These are phyloP conservation scores for Bombus huntii DNA, from an alignment of 1,140 invertebrate genomes.

Conservation along the genomic window DNA sequence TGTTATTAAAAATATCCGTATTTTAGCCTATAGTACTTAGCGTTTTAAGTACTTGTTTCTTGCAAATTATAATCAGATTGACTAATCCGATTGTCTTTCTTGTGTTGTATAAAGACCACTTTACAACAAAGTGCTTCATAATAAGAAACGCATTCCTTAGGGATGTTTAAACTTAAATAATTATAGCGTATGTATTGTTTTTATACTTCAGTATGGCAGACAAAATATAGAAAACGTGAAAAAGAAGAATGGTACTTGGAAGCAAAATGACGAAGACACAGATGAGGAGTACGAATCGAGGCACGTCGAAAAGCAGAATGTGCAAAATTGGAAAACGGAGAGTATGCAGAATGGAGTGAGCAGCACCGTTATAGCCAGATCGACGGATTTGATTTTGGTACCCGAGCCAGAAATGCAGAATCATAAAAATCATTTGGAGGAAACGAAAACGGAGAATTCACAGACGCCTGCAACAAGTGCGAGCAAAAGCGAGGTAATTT, in stretches of 20 bases:
- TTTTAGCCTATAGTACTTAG: not conserved
- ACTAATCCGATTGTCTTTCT: not conserved
- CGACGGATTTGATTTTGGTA: conserved; percentile 85
- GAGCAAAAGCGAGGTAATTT: conserved; percentile 64
- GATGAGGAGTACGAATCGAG: conserved; percentile 79
- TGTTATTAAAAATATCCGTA: not conserved
- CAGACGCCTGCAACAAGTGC: conserved; percentile 37
- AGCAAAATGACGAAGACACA: conserved; percentile 78
- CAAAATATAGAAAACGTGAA: conserved; percentile 90
- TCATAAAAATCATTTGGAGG: conserved; percentile 71
- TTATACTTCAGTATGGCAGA: conserved; percentile 86
- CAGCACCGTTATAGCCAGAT: conserved; percentile 83
- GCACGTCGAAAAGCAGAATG: conserved; percentile 55
- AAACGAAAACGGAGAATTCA: conserved; percentile 57
- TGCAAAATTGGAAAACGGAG: conserved; percentile 52
- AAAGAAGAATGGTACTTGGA: conserved; percentile 82
- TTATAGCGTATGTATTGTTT: conserved; percentile 61
- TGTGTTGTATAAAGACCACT: not conserved
- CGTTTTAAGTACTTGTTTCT: not conserved
- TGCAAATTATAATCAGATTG: not conserved
- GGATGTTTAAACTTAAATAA: not conserved
- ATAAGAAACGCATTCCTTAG: not conserved
- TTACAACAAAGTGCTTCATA: not conserved
- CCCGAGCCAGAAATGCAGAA: conserved; percentile 84
- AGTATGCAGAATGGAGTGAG: conserved; percentile 75